Base-by-base conservation (phyloP, 2,797 vertebrate species). In the Sebastes cheni region DNA sequence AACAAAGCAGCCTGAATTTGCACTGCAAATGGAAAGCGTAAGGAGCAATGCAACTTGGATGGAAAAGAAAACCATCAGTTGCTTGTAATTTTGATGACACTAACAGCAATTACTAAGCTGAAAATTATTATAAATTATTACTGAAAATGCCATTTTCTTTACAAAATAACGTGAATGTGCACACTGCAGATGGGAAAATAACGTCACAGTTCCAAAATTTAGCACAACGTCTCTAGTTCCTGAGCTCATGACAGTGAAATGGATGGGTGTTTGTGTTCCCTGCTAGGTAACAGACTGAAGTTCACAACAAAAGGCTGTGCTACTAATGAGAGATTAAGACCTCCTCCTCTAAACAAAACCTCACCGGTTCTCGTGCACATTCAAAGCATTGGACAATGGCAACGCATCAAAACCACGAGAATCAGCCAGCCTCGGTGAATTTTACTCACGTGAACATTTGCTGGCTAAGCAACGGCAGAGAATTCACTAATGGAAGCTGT, bases 401-500 rank as follows among this genome's bases (percentile, higher is more conserved):
- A 83, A 78, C 85, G 79, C 62, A 54, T 62, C 69, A 71, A 66
- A 80, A 42, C 71, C 58, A 25, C 0, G 10, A 59, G 79, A 78
- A 81, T 78, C n/a, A 36, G 54, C 55, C 73, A 76, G 80, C 80
- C 84, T 82, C 52, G 52, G 64, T 82, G 77, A 79, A 67, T 90
- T 68, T 34, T 34, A 74, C 50, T 20, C 50, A 52, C 4, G 50
- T 77, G 78, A 88, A 78, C 36, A 72, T 71, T 76, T 76, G 80
- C 87, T 84, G 68, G 80, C 83, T 39, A 83, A 90, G 88, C 89
- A 86, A 71, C 64, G 83, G 69, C 67, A 59, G 42, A 81, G 55
- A 79, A 89, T 70, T 85, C 75, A 75, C 92, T 92, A 92, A 93
- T 92, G 88, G 88, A 91, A 86, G 79, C 75, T 79, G 82, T 89